Evolutionary conservation across 2,113 vertebrate species (phyloP).

Genomic region (Lagenorhynchus albirostris): DNA sequence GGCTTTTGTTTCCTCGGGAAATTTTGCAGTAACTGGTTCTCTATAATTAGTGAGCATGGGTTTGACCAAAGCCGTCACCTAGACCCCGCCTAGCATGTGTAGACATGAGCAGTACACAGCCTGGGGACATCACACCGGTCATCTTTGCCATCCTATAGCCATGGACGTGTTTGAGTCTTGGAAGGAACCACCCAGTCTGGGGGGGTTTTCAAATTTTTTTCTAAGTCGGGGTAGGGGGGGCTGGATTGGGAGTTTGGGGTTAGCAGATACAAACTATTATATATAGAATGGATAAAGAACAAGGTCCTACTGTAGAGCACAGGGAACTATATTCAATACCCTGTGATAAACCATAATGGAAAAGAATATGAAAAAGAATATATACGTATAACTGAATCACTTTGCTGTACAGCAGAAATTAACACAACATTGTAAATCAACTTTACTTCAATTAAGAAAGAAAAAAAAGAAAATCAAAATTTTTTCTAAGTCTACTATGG

Average conservation of each 20-base stretch:
- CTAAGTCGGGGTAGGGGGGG: not conserved
- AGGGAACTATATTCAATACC: too few relatives aligned
- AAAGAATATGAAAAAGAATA: not conserved
- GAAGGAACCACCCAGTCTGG: not conserved
- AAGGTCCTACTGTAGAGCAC: too few relatives aligned
- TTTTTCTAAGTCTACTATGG: not conserved
- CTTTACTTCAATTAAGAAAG: not conserved
- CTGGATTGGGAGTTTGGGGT: not conserved
- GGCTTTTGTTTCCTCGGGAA: conserved; percentile 49
- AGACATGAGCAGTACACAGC: not conserved
- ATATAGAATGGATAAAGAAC: too few relatives aligned
- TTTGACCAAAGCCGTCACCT: not conserved
- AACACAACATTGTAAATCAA: not conserved
- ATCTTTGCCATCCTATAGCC: not conserved
- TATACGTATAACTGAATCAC: not conserved
- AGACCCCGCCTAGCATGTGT: not conserved
- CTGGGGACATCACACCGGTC: rapidly evolving
- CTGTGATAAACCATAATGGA: not conserved
- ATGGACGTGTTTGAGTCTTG: rapidly evolving
- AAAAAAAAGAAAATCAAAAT: not conserved
- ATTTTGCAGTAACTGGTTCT: conserved; percentile 20
- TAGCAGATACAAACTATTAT: not conserved
- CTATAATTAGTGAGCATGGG: not conserved
- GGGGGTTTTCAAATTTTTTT: not conserved
- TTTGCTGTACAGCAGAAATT: not conserved